Evolutionary conservation across 2,113 vertebrate genomes (phyloP), one percentile per base, ranked within the genome.

Genomic region (Boulengerochromis microlepis): DNA sequence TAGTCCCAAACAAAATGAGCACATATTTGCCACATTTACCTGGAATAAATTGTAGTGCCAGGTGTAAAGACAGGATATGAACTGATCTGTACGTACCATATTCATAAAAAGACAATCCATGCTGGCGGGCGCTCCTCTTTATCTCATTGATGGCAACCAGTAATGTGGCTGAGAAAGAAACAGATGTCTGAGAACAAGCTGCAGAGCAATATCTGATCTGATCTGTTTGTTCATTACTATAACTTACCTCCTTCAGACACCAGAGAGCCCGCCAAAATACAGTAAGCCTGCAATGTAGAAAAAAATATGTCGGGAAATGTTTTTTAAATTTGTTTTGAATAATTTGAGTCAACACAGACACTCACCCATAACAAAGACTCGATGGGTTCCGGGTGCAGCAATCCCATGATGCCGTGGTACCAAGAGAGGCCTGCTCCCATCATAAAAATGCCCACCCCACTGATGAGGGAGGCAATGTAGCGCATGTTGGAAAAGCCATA

Each of bases 401-500:
- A 94, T 92, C 98, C 99, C 87, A 98, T 99, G 91, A 99, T 96
- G 86, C 99, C 99, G 31, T 99, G 98, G 94, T 99, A 99, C 98
- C 98, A 99, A 71, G 99, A 99, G 42, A 99, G 97, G 87, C 99
- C 98, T 16, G 99, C 97, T 47, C 98, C 98, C 98, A 99, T 99
- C 98, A 99, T 99, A 91, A 99, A 99, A 95, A 99, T 99, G 81
- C 99, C 99, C 83, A 99, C 99, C 5, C 99, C 98, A 11, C 98
- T 99, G 83, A 99, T 99, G 33, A 99, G 97, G 53, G 99, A 99
- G 86, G 97, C 97, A 47, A 99, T 99, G 94, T 99, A 99, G 82
- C 98, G 98, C 98, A 99, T 99, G 95, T 99, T 99, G 92, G 98
- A 97, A 96, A 99, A 99, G 82, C 98, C 98, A 40, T 99, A 99